phyloP scores from a whole-genome alignment of 2,888 invertebrate species.

The Paralinhomoeus sp. region DNA sequence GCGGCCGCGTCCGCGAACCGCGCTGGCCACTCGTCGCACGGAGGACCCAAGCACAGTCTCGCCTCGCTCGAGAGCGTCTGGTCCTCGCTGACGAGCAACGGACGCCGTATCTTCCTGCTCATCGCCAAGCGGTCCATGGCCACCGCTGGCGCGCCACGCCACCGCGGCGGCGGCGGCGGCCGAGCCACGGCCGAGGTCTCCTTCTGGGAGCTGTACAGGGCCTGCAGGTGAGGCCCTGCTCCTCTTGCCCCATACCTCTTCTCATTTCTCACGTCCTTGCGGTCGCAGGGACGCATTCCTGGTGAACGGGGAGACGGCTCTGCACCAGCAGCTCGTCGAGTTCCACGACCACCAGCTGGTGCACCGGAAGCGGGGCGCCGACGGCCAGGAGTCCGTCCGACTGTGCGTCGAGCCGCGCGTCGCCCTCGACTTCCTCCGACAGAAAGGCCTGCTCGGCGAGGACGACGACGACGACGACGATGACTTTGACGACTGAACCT shows the following conservation, averaged over 20 bases:
- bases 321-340: conserved; percentile 71
- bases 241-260: no score
- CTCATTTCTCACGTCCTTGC: conserved; percentile 24
- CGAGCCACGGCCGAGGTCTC: conserved; percentile 42
- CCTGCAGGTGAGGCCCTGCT: conserved; percentile 26
- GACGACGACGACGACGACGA: no score
- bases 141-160: no score
- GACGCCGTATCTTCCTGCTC: conserved; percentile 28
- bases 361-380: conserved; percentile 25
- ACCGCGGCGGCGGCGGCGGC: no score
- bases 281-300: no score
- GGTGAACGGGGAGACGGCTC: conserved; percentile 29
- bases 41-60: conserved; percentile 32
- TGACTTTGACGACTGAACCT: no score
- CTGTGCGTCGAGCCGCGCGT: not conserved
- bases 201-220: conserved; percentile 42
- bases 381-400: conserved; percentile 1
- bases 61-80: conserved; percentile 68
- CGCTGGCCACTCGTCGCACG: conserved; percentile 21
- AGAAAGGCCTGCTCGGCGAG: not conserved
- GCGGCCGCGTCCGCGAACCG: no score
- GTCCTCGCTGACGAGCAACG: conserved; percentile 63
- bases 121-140: not conserved
- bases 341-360: conserved; percentile 80
- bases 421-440: not conserved